Conservation (phyloP, 2,113 vertebrate species). For the Martes martes region DNA sequence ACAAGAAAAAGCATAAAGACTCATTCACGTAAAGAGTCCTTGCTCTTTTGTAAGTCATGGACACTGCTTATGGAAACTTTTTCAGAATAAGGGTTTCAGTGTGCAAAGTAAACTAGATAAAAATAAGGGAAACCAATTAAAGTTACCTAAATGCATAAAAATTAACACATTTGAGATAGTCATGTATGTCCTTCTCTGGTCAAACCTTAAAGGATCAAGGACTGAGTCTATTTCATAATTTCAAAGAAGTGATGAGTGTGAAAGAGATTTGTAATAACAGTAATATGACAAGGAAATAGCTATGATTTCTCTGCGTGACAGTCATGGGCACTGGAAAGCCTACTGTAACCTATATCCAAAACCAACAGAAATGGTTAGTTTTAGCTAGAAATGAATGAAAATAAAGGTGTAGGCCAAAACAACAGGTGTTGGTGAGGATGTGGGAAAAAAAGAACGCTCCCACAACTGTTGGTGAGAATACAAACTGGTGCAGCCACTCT, state of each 20-base stretch:
- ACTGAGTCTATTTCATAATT: neutral
- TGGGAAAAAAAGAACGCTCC: neutral
- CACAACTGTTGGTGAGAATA: neutral
- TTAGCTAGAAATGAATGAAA: neutral
- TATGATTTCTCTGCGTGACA: neutral
- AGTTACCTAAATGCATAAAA: neutral
- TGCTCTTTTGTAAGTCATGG: neutral
- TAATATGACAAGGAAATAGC: neutral
- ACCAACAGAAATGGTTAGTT: neutral
- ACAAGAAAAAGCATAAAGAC: neutral
- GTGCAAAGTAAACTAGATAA: neutral
- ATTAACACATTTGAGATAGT: neutral
- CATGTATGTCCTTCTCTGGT: neutral
- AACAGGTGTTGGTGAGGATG: neutral
- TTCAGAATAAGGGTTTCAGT: neutral
- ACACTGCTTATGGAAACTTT: neutral
- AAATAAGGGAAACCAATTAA: neutral
- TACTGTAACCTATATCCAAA: neutral
- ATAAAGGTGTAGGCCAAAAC: neutral
- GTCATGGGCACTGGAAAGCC: neutral
- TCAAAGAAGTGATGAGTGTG: neutral
- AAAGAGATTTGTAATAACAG: neutral
- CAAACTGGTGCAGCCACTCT: neutral
- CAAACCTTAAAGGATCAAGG: neutral
- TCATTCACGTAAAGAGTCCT: neutral